Evolutionary conservation across 2,888 invertebrate species (phyloP).

Genomic region (Melipona bicolor): DNA sequence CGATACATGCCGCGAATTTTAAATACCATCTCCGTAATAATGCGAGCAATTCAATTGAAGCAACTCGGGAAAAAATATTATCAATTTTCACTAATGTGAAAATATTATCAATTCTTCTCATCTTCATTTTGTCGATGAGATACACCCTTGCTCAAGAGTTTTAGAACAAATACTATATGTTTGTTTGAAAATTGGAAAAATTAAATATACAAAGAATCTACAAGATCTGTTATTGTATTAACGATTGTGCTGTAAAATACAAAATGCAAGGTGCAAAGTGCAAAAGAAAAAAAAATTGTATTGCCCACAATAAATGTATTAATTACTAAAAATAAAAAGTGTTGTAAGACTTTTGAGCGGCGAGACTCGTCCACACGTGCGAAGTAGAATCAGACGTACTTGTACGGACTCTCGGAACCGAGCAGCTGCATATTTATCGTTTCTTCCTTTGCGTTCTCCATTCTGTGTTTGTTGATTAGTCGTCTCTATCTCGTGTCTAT

Average conservation of each 20-base stretch:
- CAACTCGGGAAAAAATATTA: not conserved
- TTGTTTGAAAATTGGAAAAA: no score
- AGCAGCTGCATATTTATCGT: slow-evolving; percentile 77
- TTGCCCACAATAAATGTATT: no score
- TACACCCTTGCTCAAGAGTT: no score
- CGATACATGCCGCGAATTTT: not conserved
- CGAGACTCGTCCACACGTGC: not conserved
- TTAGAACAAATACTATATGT: no score
- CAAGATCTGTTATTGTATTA: no score
- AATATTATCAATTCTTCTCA: not conserved
- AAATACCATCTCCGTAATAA: not conserved
- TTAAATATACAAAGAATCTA: no score
- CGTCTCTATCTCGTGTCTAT: slow-evolving; percentile 23
- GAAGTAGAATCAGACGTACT: slow-evolving; percentile 69
- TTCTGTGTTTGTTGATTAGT: slow-evolving; percentile 45
- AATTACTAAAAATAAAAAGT: no score
- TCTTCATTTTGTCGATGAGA: no score
- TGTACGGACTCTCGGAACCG: slow-evolving; percentile 70
- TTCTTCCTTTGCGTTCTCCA: slow-evolving; percentile 78
- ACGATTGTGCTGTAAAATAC: no score
- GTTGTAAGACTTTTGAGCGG: not conserved
- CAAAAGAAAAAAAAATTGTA: no score
- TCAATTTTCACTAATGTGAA: not conserved
- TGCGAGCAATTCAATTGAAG: not conserved
- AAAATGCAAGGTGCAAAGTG: no score